Percentiles rank a stretch among this genome's conserved stretches.
These are phyloP conservation scores for Shargacucullia verbasci DNA, from an alignment of 2,888 invertebrate species.

Conservation along the genomic window DNA sequence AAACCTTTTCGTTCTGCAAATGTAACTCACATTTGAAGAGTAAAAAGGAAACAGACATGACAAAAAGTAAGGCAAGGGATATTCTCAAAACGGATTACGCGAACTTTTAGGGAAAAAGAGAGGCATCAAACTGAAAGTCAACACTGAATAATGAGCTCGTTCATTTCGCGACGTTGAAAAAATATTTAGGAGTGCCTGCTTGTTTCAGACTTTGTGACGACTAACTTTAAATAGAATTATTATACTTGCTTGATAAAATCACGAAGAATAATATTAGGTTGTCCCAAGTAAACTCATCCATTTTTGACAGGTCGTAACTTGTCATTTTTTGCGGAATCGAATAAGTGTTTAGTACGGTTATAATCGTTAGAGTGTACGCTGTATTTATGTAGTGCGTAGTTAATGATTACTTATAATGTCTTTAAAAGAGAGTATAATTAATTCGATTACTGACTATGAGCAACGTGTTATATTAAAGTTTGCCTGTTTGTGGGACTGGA, in stretches of 20 bases:
- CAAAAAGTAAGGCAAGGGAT: slow-evolving; percentile 48
- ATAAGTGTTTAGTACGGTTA: too few species aligned
- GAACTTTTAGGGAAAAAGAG: slow-evolving; percentile 58
- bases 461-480: too few species aligned
- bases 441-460: too few species aligned
- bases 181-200: slow-evolving; percentile 53
- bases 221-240: slow-evolving; percentile 60
- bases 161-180: slow-evolving; percentile 54
- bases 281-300: too few species aligned
- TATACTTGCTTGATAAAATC: slow-evolving; percentile 53
- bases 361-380: too few species aligned
- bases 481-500: too few species aligned
- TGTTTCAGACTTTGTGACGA: slow-evolving; percentile 50
- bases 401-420: too few species aligned
- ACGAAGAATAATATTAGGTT: slow-evolving; percentile 48
- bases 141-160: slow-evolving; percentile 66
- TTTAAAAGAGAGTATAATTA: too few species aligned
- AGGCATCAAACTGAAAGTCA: slow-evolving; percentile 65
- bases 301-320: too few species aligned
- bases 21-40: slow-evolving; percentile 17
- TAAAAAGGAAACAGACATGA: slow-evolving; percentile 27
- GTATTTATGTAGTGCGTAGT: too few species aligned
- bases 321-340: too few species aligned
- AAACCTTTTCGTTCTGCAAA: slow-evolving; percentile 4
- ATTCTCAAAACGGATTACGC: slow-evolving; percentile 62